Conservation (phyloP, 2,113 vertebrate species). For the Otus sunia region DNA sequence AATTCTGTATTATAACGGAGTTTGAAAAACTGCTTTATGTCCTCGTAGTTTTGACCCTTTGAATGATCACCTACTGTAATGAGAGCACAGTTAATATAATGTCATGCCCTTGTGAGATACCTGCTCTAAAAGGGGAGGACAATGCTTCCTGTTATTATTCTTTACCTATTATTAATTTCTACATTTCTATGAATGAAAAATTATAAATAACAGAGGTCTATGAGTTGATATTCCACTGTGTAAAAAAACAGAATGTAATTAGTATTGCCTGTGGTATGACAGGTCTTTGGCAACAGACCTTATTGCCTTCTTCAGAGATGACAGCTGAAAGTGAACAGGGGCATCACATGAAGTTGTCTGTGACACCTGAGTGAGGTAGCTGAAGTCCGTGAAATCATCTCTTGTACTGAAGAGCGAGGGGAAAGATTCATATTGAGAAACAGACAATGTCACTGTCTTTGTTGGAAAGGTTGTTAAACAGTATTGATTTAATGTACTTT, state of each 20-base stretch:
- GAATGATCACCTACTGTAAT: background rate
- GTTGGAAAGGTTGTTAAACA: background rate
- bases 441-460: background rate
- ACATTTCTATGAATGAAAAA: background rate
- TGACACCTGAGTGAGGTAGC: background rate
- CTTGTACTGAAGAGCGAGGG: background rate
- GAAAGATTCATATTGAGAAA: background rate
- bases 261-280: rapidly evolving
- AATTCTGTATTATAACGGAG: background rate
- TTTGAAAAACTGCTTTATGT: background rate
- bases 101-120: rapidly evolving
- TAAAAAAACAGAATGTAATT: background rate
- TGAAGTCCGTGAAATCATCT: background rate
- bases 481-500: background rate
- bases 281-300: background rate
- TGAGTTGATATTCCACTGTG: background rate
- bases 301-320: background rate
- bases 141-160: background rate
- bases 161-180: background rate
- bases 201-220: background rate
- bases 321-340: background rate
- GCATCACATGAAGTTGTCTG: background rate
- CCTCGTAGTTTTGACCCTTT: background rate
- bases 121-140: background rate
- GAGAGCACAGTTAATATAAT: background rate